These are phyloP conservation scores for Drosophila tropicalis DNA, from an alignment of 1,140 invertebrate species.

Conservation along the genomic window DNA sequence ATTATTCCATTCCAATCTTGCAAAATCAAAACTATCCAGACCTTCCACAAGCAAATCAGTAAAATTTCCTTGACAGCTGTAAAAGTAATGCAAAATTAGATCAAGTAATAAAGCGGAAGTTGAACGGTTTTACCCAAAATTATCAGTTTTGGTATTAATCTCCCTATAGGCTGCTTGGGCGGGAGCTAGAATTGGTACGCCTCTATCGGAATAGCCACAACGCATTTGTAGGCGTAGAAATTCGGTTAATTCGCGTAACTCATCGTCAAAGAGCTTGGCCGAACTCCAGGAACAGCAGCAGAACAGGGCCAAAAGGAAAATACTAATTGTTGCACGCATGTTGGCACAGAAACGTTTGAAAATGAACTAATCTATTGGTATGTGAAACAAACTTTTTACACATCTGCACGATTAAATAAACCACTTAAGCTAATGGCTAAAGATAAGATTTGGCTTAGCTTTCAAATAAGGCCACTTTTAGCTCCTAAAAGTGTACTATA, in stretches of 20 bases:
- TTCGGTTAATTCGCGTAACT: slow-evolving; percentile 70
- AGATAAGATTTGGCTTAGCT: slow-evolving; percentile 21
- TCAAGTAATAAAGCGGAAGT: background rate
- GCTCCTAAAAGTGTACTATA: slow-evolving; percentile 38
- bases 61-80: slow-evolving; percentile 62
- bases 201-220: slow-evolving; percentile 65
- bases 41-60: slow-evolving; percentile 60
- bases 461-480: background rate
- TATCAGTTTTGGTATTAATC: slow-evolving; percentile 24
- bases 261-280: slow-evolving; percentile 67
- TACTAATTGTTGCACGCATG: slow-evolving; percentile 49
- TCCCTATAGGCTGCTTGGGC: slow-evolving; percentile 46
- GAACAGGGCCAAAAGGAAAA: slow-evolving; percentile 36
- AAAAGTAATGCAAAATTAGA: background rate
- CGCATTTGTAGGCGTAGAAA: slow-evolving; percentile 74
- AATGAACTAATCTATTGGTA: background rate
- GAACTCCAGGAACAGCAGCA: slow-evolving; percentile 41
- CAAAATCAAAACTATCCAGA: slow-evolving; percentile 69
- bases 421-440: slow-evolving; percentile 11
- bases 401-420: background rate
- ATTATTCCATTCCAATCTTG: slow-evolving; percentile 62
- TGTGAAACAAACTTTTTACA: background rate
- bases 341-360: slow-evolving; percentile 30
- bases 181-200: slow-evolving; percentile 69
- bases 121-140: slow-evolving; percentile 37